Base-by-base conservation (phyloP, 2,797 vertebrate genomes). In the Anomalospiza imberbis region DNA sequence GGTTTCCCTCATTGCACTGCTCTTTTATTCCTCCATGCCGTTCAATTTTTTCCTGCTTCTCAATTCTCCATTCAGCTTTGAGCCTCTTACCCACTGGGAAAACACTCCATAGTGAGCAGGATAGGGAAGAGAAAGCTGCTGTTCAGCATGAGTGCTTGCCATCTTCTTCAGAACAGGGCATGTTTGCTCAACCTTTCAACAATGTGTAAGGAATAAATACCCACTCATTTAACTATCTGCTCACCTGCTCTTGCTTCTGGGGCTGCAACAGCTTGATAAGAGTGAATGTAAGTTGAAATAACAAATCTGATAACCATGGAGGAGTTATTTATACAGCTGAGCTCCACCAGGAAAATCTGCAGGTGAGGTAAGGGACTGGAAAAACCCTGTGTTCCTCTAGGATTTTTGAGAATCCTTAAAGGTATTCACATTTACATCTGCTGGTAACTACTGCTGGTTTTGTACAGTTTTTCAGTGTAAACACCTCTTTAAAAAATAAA, bases 111-210 rank as follows among this genome's bases (percentile, higher is more conserved):
- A 62, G 87, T 4, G 32, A 83, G 62, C 26, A 66, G 73, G 45
- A 17, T 72, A n/a, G 54, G 57, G 68, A 91, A 68, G 65, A 74
- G 54, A 42, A 73, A 45, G 44, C 79, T 50, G 70, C 89, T 73
- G 28, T 81, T 96, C 87, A 93, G 79, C 82, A 55, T 67, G 89
- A 91, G 61, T 66, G 62, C 66, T 68, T 84, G 32, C 68, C 62
- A 38, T 57, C 82, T 76, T 84, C 79, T 84, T 76, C 85, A 81
- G 70, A 93, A 66, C 32, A 70, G 60, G 85, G 45, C 36, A 18
- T 67, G 76, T 85, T 95, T 91, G 73, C 73, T 81, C 72, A 88
- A 18, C 51, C 73, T 94, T 95, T 81, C 79, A 94, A 51, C 68
- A 80, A 10, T 31, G 67, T 68, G 62, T 24, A 22, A 83, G 58